These are phyloP conservation scores for Trematomus loennbergii DNA, from an alignment of 2,113 vertebrate genomes.

Conservation along the genomic window DNA sequence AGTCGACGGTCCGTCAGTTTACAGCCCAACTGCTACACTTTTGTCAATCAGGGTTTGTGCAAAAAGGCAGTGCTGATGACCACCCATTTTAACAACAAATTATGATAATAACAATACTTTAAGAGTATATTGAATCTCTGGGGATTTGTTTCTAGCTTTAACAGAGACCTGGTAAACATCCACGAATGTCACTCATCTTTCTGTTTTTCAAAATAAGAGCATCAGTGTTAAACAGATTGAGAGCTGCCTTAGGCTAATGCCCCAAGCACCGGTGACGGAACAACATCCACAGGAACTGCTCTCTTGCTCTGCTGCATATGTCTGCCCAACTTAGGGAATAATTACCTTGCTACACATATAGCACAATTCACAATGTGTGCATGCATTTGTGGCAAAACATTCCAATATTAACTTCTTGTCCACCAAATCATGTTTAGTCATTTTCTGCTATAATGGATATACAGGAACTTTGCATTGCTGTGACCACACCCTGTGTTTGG, in stretches of 20 bases:
- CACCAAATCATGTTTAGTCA: not conserved
- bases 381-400: not conserved
- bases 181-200: not conserved
- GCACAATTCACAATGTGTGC: not conserved
- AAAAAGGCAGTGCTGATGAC: not conserved
- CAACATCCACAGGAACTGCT: not conserved
- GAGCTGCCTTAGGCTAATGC: not conserved
- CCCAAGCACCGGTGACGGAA: not conserved
- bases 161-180: not conserved
- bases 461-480: not conserved
- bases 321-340: not conserved
- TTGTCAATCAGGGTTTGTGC: not conserved
- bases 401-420: not conserved
- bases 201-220: conserved; percentile 10
- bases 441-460: not conserved
- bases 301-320: not conserved
- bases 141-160: not conserved
- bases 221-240: not conserved
- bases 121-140: not conserved
- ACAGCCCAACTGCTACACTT: too few species aligned
- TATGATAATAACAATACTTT: not conserved
- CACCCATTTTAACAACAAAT: not conserved
- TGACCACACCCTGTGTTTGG: conserved; percentile 5
- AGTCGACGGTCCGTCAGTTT: not conserved
- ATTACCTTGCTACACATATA: not conserved